A percentile compares a stretch with the other conserved stretches of the same genome.
Evolutionary conservation across 35 echinoderm and acorn worm species (phyloP).

Genomic region (Chiridota heheva): DNA sequence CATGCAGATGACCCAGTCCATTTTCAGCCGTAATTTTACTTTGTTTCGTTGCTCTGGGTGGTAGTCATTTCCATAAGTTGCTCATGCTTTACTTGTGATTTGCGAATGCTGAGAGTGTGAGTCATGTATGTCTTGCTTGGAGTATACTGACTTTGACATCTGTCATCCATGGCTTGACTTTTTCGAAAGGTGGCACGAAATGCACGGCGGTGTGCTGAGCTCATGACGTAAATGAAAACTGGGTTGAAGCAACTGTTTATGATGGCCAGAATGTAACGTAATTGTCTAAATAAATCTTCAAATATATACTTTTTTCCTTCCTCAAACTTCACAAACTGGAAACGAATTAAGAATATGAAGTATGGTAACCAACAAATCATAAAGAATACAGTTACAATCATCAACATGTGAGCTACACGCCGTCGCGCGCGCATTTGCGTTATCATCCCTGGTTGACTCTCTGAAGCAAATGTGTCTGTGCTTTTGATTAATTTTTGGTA

Average conservation of each 20-base stretch:
- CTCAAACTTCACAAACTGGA: constrained; percentile 24
- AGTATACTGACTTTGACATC: too few species aligned
- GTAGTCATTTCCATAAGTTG: too few species aligned
- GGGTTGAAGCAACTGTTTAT: constrained; percentile 63
- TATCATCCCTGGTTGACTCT: constrained; percentile 34
- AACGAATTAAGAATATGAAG: constrained; percentile 54
- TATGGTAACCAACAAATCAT: constrained; percentile 84
- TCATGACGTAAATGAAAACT: constrained; percentile 68
- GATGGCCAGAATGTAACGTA: constrained; percentile 40
- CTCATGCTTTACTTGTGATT: too few species aligned
- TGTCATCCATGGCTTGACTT: neutral
- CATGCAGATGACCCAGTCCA: too few species aligned
- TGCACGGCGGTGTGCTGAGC: constrained; percentile 68
- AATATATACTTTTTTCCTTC: too few species aligned
- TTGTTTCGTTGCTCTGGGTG: too few species aligned
- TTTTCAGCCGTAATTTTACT: too few species aligned
- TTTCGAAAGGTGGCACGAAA: constrained; percentile 47
- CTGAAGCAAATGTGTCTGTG: constrained; percentile 18
- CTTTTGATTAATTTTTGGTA: constrained; percentile 45
- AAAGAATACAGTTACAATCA: constrained; percentile 76
- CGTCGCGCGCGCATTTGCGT: constrained; percentile 60
- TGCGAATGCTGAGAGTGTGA: too few species aligned
- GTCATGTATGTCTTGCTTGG: too few species aligned
- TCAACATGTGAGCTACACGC: constrained; percentile 61
- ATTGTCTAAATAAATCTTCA: constrained; percentile 39